These are phyloP conservation scores for Asobara japonica DNA, from an alignment of 1,140 invertebrate genomes.

Conservation along the genomic window DNA sequence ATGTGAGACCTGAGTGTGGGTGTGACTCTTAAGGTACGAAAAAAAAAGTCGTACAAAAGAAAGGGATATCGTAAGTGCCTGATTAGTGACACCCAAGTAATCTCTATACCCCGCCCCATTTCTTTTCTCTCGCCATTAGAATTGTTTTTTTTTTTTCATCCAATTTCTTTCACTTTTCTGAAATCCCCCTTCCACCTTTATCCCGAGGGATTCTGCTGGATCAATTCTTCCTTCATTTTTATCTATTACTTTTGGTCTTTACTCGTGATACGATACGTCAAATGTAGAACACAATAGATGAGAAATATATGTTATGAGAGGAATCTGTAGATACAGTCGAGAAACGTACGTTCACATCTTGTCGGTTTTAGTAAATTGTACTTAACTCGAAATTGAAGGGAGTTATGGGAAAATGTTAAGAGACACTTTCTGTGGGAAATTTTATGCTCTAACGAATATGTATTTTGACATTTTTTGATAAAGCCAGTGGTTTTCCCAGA, in stretches of 20 bases:
- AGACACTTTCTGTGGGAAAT: too few species aligned
- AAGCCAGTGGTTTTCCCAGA: too few species aligned
- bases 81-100: constrained; percentile 59
- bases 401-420: too few species aligned
- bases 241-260: neutral
- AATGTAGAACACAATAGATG: neutral
- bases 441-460: too few species aligned
- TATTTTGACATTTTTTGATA: too few species aligned
- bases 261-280: neutral
- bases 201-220: neutral
- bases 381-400: too few species aligned
- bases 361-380: too few species aligned
- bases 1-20: constrained; percentile 9
- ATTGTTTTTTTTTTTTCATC: constrained; percentile 12
- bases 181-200: constrained; percentile 1
- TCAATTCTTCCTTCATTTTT: neutral
- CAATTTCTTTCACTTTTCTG: neutral
- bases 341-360: too few species aligned
- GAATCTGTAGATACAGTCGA: too few species aligned
- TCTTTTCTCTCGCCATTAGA: constrained; percentile 42
- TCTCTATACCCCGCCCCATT: constrained; percentile 32
- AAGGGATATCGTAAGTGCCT: constrained; percentile 61
- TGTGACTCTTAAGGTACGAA: constrained; percentile 20
- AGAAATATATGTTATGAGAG: neutral
- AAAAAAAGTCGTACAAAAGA: constrained; percentile 28